Percentiles rank a stretch among this genome's conserved stretches.
phyloP scores from a whole-genome alignment of 2,797 vertebrate species.

The Bradypodion ventrale region DNA sequence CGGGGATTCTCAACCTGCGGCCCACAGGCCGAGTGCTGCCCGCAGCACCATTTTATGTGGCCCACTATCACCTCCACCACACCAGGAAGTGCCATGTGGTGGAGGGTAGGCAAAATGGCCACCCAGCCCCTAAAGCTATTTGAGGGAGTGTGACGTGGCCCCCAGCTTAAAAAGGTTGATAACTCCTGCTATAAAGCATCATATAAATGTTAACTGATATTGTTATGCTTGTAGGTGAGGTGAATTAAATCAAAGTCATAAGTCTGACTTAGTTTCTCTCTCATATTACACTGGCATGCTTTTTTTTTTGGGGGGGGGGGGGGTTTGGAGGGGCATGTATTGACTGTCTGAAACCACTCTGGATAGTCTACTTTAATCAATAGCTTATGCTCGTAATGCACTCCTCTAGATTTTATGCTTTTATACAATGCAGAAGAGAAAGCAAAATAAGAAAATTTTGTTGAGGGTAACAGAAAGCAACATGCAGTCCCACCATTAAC shows the following conservation, averaged over 20 bases:
- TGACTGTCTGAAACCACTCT: constrained; percentile 72
- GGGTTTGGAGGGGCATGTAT: constrained; percentile 55
- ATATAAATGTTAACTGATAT: neutral
- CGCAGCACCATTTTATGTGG: too few species aligned
- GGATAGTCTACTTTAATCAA: constrained; percentile 70
- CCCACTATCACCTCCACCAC: too few species aligned
- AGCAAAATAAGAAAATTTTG: neutral
- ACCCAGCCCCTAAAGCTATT: too few species aligned
- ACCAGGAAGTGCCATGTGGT: too few species aligned
- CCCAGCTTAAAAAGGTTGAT: too few species aligned
- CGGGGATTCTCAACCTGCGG: too few species aligned
- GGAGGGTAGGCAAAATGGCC: too few species aligned
- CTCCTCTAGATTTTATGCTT: constrained; percentile 60
- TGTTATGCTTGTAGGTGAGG: neutral
- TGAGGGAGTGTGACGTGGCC: too few species aligned
- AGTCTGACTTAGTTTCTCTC: constrained; percentile 45
- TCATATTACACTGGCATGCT: constrained; percentile 40
- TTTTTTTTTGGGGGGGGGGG: too few species aligned
- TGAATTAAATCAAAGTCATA: constrained; percentile 36
- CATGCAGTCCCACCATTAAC: constrained; percentile 14
- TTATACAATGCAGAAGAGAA: constrained; percentile 12
- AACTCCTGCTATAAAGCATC: too few species aligned
- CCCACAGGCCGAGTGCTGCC: too few species aligned
- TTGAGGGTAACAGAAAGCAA: constrained; percentile 23
- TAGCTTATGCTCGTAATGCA: constrained; percentile 65